phyloP scores from a whole-genome alignment of 2,113 vertebrate genomes.

The Potamarius usumacintae region DNA sequence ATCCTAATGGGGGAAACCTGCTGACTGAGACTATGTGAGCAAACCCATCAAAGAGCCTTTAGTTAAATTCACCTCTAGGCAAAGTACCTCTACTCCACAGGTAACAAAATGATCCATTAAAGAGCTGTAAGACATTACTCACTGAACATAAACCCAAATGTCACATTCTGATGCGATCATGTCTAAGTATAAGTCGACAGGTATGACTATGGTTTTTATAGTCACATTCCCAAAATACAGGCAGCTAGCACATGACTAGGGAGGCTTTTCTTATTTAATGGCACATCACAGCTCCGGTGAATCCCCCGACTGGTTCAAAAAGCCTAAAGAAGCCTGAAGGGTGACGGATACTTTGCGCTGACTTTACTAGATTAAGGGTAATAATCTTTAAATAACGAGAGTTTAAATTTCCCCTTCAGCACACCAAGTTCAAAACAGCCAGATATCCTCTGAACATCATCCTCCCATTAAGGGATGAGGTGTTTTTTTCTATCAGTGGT shows the following conservation, averaged over 20 bases:
- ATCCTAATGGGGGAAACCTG: constrained; percentile 65
- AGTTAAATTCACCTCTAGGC: constrained; percentile 64
- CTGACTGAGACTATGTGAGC: constrained; percentile 71
- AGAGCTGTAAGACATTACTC: constrained; percentile 47
- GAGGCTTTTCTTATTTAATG: constrained; percentile 18
- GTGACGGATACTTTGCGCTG: constrained; percentile 65
- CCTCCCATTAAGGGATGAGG: constrained; percentile 36
- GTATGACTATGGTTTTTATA: neutral
- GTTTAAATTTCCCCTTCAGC: constrained; percentile 63
- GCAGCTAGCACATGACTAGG: constrained; percentile 61
- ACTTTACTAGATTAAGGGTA: constrained; percentile 75
- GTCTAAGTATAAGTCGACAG: neutral
- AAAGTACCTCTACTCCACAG: constrained; percentile 60
- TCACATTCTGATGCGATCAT: constrained; percentile 25
- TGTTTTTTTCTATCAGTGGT: neutral
- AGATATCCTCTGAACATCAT: constrained; percentile 11
- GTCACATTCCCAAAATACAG: constrained; percentile 24
- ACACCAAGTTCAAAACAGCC: constrained; percentile 14
- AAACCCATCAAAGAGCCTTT: constrained; percentile 66
- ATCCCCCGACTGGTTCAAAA: constrained; percentile 69
- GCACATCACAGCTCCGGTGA: constrained; percentile 55
- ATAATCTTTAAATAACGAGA: constrained; percentile 77
- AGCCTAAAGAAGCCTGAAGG: constrained; percentile 63
- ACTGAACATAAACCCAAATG: constrained; percentile 3
- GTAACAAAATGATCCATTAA: constrained; percentile 67